Percentiles rank a stretch among this genome's conserved stretches.
phyloP scores from a whole-genome alignment of 2,888 invertebrate species.

The Dexiosoma caninum region DNA sequence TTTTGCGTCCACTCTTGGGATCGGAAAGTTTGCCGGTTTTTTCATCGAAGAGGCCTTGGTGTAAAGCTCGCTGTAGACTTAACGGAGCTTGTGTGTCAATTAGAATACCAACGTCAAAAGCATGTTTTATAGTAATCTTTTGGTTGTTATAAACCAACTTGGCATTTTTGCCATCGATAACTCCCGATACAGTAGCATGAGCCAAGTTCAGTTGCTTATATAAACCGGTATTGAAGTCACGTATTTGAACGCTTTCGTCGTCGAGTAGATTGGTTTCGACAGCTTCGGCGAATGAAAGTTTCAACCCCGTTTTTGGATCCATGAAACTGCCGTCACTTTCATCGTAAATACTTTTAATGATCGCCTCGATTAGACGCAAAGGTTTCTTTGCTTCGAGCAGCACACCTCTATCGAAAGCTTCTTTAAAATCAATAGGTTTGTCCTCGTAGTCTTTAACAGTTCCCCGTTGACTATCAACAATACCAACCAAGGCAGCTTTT shows the following conservation, averaged over 20 bases:
- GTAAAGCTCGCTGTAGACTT: slow-evolving; percentile 89
- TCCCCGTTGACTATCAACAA: slow-evolving; percentile 87
- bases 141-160: slow-evolving; percentile 82
- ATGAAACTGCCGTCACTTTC: slow-evolving; percentile 88
- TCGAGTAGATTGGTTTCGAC: slow-evolving; percentile 89
- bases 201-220: slow-evolving; percentile 88
- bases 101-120: slow-evolving; percentile 87
- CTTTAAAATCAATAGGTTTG: slow-evolving; percentile 86
- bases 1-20: slow-evolving; percentile 86
- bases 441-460: slow-evolving; percentile 82
- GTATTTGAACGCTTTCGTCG: slow-evolving; percentile 89
- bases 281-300: slow-evolving; percentile 89
- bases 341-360: slow-evolving; percentile 89
- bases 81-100: slow-evolving; percentile 89
- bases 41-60: slow-evolving; percentile 91
- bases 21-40: slow-evolving; percentile 89
- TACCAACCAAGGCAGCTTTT: slow-evolving; percentile 87
- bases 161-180: slow-evolving; percentile 85
- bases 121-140: slow-evolving; percentile 85
- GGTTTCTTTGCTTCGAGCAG: slow-evolving; percentile 90
- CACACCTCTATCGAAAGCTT: slow-evolving; percentile 90
- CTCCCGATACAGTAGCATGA: slow-evolving; percentile 86
- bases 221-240: slow-evolving; percentile 86
- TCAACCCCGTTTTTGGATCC: slow-evolving; percentile 88
- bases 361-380: slow-evolving; percentile 88